These are phyloP conservation scores for Subanguina moxae DNA, from an alignment of 1,140 invertebrate genomes.

Conservation along the genomic window DNA sequence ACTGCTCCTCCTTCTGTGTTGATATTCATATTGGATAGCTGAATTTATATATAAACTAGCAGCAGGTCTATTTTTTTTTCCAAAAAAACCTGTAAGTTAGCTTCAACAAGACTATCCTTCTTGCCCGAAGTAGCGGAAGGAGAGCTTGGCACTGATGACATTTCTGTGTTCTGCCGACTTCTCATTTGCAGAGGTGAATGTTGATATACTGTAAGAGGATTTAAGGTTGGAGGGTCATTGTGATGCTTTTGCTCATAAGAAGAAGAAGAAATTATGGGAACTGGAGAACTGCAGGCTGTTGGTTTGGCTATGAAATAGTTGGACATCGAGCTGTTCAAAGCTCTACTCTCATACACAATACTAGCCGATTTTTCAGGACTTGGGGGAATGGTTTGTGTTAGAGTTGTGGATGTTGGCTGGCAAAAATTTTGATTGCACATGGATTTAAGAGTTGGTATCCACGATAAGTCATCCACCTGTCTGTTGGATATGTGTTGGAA, in stretches of 20 bases:
- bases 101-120: background rate
- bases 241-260: too few relatives aligned
- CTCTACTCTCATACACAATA: background rate
- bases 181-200: too few relatives aligned
- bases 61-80: too few relatives aligned
- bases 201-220: too few relatives aligned
- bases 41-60: background rate
- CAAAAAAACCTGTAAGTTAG: background rate
- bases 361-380: background rate
- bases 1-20: background rate
- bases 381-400: background rate
- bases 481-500: slow-evolving; percentile 12
- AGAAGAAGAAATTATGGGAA: background rate
- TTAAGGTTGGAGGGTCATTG: too few relatives aligned
- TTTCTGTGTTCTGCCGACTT: too few relatives aligned
- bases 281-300: background rate
- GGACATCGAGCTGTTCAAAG: background rate
- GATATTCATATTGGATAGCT: background rate
- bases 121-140: background rate
- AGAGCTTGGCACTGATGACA: slow-evolving; percentile 1
- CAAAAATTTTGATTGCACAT: background rate
- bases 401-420: background rate
- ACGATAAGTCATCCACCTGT: background rate
- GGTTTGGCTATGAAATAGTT: slow-evolving; percentile 2
- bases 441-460: background rate